Percentiles rank a stretch among this genome's conserved stretches.
Conservation (phyloP, 1,140 invertebrate genomes). For the Drosophila eugracilis region DNA sequence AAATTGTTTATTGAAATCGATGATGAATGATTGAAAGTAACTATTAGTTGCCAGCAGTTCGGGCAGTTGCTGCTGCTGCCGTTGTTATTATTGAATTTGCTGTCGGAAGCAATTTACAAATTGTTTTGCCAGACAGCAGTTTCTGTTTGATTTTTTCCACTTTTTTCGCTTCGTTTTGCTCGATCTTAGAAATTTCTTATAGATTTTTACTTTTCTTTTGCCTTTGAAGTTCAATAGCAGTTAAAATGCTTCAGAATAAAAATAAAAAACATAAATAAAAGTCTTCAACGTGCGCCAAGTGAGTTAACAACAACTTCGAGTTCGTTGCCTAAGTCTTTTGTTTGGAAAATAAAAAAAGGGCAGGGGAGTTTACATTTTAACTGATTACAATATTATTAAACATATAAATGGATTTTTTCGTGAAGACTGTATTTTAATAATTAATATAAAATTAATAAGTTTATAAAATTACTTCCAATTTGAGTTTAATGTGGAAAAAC, state of each 20-base stretch:
- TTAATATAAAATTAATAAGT: background rate
- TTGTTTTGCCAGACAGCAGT: slow-evolving; percentile 46
- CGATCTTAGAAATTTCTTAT: slow-evolving; percentile 2
- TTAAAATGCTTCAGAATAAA: background rate
- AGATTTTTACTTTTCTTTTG: slow-evolving; percentile 6
- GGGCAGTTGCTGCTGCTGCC: slow-evolving; percentile 11
- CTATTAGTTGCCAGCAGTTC: slow-evolving; percentile 64
- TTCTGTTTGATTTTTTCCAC: slow-evolving; percentile 24
- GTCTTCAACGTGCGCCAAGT: background rate
- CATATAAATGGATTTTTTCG: too few species aligned
- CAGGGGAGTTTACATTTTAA: too few species aligned
- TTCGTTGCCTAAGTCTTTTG: background rate
- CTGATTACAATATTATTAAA: too few species aligned
- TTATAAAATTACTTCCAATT: too few species aligned
- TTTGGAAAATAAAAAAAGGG: background rate
- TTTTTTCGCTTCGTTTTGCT: slow-evolving; percentile 16
- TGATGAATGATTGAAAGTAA: slow-evolving; percentile 83
- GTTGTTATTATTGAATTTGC: slow-evolving; percentile 72
- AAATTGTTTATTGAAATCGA: slow-evolving; percentile 83
- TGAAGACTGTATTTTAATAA: background rate
- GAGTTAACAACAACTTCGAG: background rate
- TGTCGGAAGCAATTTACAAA: slow-evolving; percentile 80
- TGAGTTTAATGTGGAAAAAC: background rate
- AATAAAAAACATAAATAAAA: background rate
- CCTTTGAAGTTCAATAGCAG: background rate